These are phyloP conservation scores for Chloroceryle amazona DNA, from an alignment of 2,797 vertebrate species.

Conservation along the genomic window DNA sequence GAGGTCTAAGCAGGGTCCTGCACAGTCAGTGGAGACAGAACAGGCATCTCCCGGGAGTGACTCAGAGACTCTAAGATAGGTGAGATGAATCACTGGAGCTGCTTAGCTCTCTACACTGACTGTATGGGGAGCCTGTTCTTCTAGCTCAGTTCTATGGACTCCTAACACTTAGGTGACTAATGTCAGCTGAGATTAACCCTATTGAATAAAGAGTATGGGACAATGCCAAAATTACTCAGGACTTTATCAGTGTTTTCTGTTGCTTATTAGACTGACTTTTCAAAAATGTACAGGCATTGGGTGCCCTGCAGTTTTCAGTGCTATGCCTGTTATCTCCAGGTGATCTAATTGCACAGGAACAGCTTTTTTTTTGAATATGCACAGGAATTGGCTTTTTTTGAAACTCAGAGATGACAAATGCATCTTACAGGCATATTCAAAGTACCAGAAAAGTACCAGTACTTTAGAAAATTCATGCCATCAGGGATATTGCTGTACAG, in stretches of 20 bases:
- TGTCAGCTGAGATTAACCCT: not conserved
- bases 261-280: not conserved
- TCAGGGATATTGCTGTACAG: not conserved
- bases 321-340: not conserved
- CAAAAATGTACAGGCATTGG: not conserved
- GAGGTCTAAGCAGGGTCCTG: not conserved
- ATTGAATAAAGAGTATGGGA: not conserved
- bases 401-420: not conserved
- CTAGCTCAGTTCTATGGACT: not conserved
- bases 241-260: not conserved
- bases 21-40: not conserved
- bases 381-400: no score
- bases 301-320: not conserved
- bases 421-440: not conserved
- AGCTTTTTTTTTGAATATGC: not conserved
- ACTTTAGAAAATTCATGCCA: not conserved
- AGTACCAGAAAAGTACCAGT: not conserved
- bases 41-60: not conserved
- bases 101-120: not conserved
- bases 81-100: not conserved
- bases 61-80: not conserved
- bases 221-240: not conserved
- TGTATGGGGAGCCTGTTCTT: not conserved
- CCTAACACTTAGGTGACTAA: not conserved
- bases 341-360: not conserved